phyloP scores from a whole-genome alignment of 2,888 invertebrate genomes.

The Tryphoninae sp. region DNA sequence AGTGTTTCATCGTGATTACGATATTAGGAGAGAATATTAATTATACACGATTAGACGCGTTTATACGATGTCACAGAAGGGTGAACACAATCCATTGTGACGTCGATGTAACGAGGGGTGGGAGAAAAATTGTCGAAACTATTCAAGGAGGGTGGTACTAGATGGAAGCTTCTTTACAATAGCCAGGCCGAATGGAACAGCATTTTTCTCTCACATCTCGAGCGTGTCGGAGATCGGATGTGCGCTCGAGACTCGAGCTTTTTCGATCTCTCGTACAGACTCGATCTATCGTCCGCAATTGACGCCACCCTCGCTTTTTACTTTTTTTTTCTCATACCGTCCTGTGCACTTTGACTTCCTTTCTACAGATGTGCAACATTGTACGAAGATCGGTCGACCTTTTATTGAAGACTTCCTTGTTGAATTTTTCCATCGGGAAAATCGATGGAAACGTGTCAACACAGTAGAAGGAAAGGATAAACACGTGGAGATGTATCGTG shows the following conservation, averaged over 20 bases:
- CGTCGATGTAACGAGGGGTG: neutral
- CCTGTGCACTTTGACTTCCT: slow-evolving; percentile 5
- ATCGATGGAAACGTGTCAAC: slow-evolving; percentile 45
- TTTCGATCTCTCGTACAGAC: slow-evolving; percentile 9
- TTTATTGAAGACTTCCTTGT: neutral
- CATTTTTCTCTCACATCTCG: slow-evolving; percentile 64
- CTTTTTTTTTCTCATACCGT: neutral
- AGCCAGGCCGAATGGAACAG: slow-evolving; percentile 74
- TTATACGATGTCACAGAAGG: too few relatives aligned
- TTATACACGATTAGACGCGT: too few relatives aligned
- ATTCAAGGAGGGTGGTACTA: too few relatives aligned
- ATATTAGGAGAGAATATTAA: too few relatives aligned
- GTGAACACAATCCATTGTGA: neutral
- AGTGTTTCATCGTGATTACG: too few relatives aligned
- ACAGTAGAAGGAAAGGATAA: slow-evolving; percentile 21
- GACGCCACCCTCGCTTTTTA: too few relatives aligned
- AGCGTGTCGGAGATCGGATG: neutral
- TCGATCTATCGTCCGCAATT: too few relatives aligned
- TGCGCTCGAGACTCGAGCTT: slow-evolving; percentile 26
- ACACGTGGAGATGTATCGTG: neutral
- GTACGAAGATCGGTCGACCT: neutral
- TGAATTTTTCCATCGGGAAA: slow-evolving; percentile 9
- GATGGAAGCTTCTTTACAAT: slow-evolving; percentile 65
- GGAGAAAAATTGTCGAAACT: too few relatives aligned
- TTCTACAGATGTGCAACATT: neutral